Evolutionary conservation across 2,888 invertebrate species (phyloP).

Genomic region (Calliphora vomitoria): DNA sequence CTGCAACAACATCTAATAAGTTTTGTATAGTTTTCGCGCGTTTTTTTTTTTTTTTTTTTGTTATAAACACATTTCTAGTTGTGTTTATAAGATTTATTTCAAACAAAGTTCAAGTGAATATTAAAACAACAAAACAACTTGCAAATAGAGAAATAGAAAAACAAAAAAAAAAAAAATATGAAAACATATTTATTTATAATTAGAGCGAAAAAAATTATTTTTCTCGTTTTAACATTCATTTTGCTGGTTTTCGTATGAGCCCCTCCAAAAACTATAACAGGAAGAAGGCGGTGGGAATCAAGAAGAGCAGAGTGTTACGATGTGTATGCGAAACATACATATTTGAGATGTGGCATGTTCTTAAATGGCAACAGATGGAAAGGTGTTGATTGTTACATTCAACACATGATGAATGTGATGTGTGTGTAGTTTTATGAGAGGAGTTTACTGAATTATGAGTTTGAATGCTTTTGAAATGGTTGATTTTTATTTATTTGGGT

Average conservation of each 20-base stretch:
- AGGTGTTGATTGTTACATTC: conserved; percentile 60
- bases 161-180: not conserved
- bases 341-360: conserved; percentile 40
- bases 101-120: conserved; percentile 70
- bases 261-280: conserved; percentile 3
- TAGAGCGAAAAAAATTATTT: conserved; percentile 57
- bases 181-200: conserved; percentile 66
- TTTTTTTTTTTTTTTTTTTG: conserved; percentile 31
- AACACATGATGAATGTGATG: conserved; percentile 52
- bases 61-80: not conserved
- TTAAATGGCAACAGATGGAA: conserved; percentile 40
- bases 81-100: conserved; percentile 56
- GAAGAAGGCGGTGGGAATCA: not conserved
- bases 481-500: conserved; percentile 16
- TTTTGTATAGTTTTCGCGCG: conserved; percentile 35
- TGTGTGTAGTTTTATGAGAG: conserved; percentile 35
- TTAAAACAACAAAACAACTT: conserved; percentile 32
- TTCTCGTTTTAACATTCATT: not conserved
- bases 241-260: conserved; percentile 12
- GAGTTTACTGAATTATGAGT: conserved; percentile 48
- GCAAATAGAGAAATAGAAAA: not conserved
- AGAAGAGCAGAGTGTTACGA: not conserved
- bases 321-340: not conserved
- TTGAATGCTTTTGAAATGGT: conserved; percentile 21
- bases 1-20: not conserved